Base-by-base conservation (phyloP, 1,140 invertebrate species). In the Gryllus bimaculatus region DNA sequence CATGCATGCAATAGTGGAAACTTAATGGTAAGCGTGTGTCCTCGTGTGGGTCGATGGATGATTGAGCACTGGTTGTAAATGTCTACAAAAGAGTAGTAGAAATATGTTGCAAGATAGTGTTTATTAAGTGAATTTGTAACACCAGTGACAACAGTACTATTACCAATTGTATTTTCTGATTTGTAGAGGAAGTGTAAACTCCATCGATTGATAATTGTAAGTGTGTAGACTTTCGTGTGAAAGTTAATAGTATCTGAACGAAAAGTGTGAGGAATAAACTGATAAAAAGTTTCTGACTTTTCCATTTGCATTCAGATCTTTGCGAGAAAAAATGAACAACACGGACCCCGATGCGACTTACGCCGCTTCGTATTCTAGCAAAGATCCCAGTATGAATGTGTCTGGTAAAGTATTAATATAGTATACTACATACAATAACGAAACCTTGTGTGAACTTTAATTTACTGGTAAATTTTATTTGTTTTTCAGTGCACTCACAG, bases 401-500 rank as follows among this genome's bases (percentile, higher is more conserved):
- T 54, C 80, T 5, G 77, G 80, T 80, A 78, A 78, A 77, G 21
- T 7, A 47, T 20, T 48, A 75, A 10, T 75, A 4, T n/a, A 18
- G 5, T 39, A 39, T 5, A 2, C 26, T 39, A 39, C 26, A 39
- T 39, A 39, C 26, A 39, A 39, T 39, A 39, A 39, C 26, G 26
- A 39, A 7, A 73, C 0, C 54, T 8, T 12, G 54, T 80, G 54
- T 73, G 13, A 66, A 8, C 13, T 8, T 49, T 66, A 18, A 12
- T 79, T 79, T 13, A 18, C 1, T 66, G 13, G 8, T 20, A 12
- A 5, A 74, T 8, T 7, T 20, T 74, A 6, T 20, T 12, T 77
- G 39, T 78, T 81, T 84, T 82, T 13, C 78, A 87, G 86, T 85
- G 48, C 82, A 82, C 4, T 83, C 83, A 26, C 83, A 85, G 81